phyloP scores from a whole-genome alignment of 2,113 vertebrate genomes.

The Holacanthus passer region DNA sequence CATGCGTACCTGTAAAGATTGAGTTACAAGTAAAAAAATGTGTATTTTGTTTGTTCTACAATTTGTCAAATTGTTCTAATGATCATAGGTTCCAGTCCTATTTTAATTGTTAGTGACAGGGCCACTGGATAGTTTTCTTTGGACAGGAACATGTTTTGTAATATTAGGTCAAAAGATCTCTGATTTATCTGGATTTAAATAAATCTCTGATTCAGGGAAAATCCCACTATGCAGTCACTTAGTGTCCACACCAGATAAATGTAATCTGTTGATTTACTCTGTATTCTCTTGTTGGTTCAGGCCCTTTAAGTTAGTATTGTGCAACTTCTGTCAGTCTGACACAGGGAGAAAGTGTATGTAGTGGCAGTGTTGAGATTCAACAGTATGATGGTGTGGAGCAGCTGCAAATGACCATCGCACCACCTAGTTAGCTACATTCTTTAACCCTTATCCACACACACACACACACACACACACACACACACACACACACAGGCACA shows the following conservation, averaged over 20 bases:
- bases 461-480: slow-evolving; percentile 13
- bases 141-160: too few species aligned
- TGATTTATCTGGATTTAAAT: too few species aligned
- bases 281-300: not conserved
- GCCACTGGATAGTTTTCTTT: too few species aligned
- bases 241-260: not conserved
- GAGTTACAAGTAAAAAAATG: not conserved
- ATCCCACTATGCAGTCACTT: too few species aligned
- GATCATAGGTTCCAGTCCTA: too few species aligned
- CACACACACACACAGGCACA: slow-evolving; percentile 12
- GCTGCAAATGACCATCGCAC: slow-evolving; percentile 54
- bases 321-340: not conserved
- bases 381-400: slow-evolving; percentile 62
- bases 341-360: not conserved
- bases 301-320: not conserved
- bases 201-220: too few species aligned
- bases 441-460: slow-evolving; percentile 33
- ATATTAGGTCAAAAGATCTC: too few species aligned
- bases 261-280: not conserved
- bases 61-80: not conserved
- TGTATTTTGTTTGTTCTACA: not conserved
- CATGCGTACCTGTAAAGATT: not conserved
- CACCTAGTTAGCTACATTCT: slow-evolving; percentile 48
- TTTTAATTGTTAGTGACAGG: not conserved
- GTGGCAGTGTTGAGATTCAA: slow-evolving; percentile 18